Evolutionary conservation across 2,113 vertebrate genomes (phyloP), one percentile per base, ranked within the genome.

Genomic region (Cryptomyrus ogoouensis): DNA sequence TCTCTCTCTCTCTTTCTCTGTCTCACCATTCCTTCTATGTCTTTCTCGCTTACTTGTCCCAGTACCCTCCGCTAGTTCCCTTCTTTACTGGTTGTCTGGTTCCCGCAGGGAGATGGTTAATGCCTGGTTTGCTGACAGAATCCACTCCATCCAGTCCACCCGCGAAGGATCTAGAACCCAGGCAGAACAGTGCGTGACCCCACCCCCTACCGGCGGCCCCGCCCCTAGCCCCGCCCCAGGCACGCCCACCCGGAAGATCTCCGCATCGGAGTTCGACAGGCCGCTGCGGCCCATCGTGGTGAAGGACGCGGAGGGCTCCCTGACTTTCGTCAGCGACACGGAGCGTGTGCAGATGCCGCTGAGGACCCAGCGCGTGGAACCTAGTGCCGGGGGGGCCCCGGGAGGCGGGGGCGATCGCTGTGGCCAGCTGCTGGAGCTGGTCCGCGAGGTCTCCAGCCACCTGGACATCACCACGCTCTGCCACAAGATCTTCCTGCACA

Each of bases 401-500:
- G 91, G 85, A 19, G 70, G 35, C 4, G 42, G 89, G 66, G 92
- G 91, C 0, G 95, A 96, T 89, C 97, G 97, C 83, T 99, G 98
- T 89, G 95, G 98, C 35, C 95, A 97, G 91, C 96, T 99, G 88
- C 93, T 99, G 94, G 98, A 99, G 95, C 96, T 99, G 83, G 98
- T 99, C 89, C 98, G 97, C 92, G 98, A 99, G 83, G 99, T 99
- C 91, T 98, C 98, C 2, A 98, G 97, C 91, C 98, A 99, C 87
- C 95, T 99, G 94, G 98, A 99, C 80, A 97, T 99, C 94, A 97
- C 98, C 5, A 97, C 97, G 0, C 97, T 99, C 90, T 99, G 98
- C 93, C 98, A 99, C 94, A 98, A 97, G 95, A 99, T 99, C 93
- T 99, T 99, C 94, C 95, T 99, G 3, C 98, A 99, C 88, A 99